A percentile compares a stretch with the other conserved stretches of the same genome.
Conservation (phyloP, 2,888 invertebrate genomes). For the Heliothis peltigera region DNA sequence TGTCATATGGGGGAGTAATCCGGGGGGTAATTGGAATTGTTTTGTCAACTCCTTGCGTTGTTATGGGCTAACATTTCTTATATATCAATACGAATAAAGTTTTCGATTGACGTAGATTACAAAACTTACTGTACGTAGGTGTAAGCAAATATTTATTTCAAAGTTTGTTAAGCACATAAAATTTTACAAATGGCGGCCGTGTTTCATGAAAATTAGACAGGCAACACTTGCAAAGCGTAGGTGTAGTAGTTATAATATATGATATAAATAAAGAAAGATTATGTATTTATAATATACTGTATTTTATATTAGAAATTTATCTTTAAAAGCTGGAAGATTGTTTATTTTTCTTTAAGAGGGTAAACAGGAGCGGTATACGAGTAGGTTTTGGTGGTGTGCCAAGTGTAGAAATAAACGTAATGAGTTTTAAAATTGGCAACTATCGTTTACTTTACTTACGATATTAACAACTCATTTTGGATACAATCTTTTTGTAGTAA, state of each 20-base stretch:
- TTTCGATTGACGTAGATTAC: neutral
- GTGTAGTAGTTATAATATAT: conserved; percentile 31
- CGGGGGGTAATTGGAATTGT: conserved; percentile 56
- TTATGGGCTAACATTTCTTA: conserved; percentile 18
- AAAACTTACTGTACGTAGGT: neutral
- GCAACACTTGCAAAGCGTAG: conserved; percentile 19
- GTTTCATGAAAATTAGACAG: conserved; percentile 33
- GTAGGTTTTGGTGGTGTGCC: conserved; percentile 53
- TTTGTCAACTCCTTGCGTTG: conserved; percentile 40
- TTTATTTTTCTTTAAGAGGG: conserved; percentile 56
- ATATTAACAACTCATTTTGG: conserved; percentile 36
- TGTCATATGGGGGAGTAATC: conserved; percentile 66
- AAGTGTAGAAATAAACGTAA: conserved; percentile 52
- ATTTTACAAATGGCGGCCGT: conserved; percentile 27
- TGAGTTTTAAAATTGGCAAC: conserved; percentile 61
- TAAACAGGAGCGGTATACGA: conserved; percentile 43
- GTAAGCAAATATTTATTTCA: conserved; percentile 1
- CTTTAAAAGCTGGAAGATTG: conserved; percentile 35
- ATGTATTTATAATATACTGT: conserved; percentile 35
- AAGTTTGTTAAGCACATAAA: conserved; percentile 5
- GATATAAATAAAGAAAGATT: conserved; percentile 43
- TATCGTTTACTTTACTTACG: conserved; percentile 48
- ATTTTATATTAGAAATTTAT: conserved; percentile 40
- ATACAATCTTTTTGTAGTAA: conserved; percentile 18
- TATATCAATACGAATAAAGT: neutral